A percentile compares a stretch with the other conserved stretches of the same genome.
These are phyloP conservation scores for Mesocricetus auratus DNA, from an alignment of 2,113 vertebrate genomes.

Conservation along the genomic window DNA sequence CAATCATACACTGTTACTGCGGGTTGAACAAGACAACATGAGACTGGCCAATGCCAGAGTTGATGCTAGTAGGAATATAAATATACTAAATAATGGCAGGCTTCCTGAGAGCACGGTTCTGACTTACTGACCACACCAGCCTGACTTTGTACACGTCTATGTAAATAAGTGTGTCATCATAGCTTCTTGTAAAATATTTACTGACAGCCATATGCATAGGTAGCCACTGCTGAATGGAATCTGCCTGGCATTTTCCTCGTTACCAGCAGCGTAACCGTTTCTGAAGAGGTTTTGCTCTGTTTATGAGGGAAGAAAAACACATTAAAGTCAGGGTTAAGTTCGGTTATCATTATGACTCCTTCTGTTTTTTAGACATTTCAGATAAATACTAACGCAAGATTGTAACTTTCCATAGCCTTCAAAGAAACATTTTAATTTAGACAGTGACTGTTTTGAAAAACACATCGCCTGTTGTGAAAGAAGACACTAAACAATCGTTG, in stretches of 20 bases:
- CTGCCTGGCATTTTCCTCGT: neutral
- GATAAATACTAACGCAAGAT: slow-evolving; percentile 17
- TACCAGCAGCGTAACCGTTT: neutral
- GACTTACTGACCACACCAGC: neutral
- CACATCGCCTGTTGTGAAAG: neutral
- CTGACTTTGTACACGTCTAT: slow-evolving; percentile 32
- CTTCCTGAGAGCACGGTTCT: neutral
- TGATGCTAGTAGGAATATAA: neutral
- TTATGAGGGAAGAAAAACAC: slow-evolving; percentile 21
- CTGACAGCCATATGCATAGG: neutral
- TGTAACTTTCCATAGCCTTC: neutral
- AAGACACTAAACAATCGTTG: neutral
- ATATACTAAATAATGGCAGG: neutral
- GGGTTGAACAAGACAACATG: neutral
- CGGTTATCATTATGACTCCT: neutral
- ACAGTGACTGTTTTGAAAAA: neutral
- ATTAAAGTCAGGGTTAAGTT: neutral
- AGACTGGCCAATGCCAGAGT: neutral
- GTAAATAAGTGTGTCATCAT: neutral
- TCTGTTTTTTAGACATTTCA: slow-evolving; percentile 2
- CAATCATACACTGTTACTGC: neutral
- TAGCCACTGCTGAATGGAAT: neutral
- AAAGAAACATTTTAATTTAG: neutral
- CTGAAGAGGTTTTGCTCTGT: neutral
- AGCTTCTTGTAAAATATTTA: neutral